These are phyloP conservation scores for Nestor notabilis DNA, from an alignment of 2,113 vertebrate genomes.

Conservation along the genomic window DNA sequence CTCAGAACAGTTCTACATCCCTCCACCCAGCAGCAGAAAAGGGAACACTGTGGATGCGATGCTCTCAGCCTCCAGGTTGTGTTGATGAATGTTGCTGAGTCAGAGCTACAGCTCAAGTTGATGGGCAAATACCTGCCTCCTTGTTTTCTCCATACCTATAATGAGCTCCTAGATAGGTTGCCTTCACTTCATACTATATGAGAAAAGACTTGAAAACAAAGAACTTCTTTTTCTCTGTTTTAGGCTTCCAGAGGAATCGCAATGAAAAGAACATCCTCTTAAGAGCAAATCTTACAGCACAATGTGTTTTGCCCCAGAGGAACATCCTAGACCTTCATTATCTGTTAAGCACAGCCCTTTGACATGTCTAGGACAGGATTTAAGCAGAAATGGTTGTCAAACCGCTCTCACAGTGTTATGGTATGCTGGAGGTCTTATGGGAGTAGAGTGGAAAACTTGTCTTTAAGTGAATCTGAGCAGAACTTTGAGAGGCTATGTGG, in stretches of 20 bases:
- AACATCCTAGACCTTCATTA: constrained; percentile 12
- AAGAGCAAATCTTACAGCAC: not conserved
- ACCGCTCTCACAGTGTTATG: not conserved
- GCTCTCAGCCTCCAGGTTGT: not conserved
- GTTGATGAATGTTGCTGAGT: not conserved
- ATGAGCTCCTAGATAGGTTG: not conserved
- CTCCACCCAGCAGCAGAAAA: not conserved
- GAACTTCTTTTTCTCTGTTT: not conserved
- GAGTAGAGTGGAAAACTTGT: constrained; percentile 55
- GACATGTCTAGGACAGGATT: constrained; percentile 67
- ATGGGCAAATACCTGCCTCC: rapidly evolving
- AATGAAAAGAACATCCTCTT: not conserved
- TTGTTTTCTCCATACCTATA: not conserved
- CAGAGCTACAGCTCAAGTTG: not conserved
- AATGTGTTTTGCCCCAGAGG: not conserved
- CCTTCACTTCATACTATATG: not conserved
- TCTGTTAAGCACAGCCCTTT: constrained; percentile 53
- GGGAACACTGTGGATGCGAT: not conserved
- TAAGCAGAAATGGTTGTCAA: constrained; percentile 51
- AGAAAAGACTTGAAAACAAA: not conserved
- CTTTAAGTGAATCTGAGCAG: constrained; percentile 54
- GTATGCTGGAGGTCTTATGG: constrained; percentile 20
- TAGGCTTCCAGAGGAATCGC: not conserved
- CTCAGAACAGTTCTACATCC: rapidly evolving
- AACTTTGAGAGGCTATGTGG: constrained; percentile 27